A percentile compares a stretch with the other conserved stretches of the same genome.
Conservation (phyloP, 2,888 invertebrate species). For the Lasioglossum leucozonium region DNA sequence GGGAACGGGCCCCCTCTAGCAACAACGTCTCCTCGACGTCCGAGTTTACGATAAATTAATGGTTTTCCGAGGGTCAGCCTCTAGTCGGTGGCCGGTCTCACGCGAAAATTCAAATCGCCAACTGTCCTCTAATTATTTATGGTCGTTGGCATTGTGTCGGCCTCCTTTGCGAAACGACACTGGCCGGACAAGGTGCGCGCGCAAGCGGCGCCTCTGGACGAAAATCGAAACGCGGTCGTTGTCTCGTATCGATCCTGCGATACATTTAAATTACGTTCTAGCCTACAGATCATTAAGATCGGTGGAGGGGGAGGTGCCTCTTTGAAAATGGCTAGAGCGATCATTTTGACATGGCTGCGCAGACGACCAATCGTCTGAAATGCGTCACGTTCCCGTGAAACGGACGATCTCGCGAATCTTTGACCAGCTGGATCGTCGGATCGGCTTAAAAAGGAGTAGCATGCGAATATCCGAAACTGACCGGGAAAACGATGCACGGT, state of each 20-base stretch:
- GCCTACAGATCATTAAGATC: background rate
- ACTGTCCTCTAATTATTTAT: constrained; percentile 75
- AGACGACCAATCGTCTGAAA: too few relatives aligned
- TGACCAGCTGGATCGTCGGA: constrained; percentile 1
- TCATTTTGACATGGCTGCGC: too few relatives aligned
- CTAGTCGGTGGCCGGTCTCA: constrained; percentile 67
- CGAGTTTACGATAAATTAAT: constrained; percentile 83
- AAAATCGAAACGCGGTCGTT: background rate
- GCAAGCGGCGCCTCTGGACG: background rate
- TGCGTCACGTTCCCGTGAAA: background rate
- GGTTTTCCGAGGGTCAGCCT: constrained; percentile 76
- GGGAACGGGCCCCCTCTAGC: constrained; percentile 59
- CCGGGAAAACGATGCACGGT: constrained; percentile 8
- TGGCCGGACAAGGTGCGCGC: background rate
- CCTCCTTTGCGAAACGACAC: constrained; percentile 8
- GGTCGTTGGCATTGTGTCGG: constrained; percentile 62
- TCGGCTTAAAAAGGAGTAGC: background rate
- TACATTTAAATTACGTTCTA: background rate
- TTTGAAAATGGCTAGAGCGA: too few relatives aligned
- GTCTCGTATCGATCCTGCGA: background rate
- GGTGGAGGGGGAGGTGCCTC: too few relatives aligned
- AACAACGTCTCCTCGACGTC: constrained; percentile 61
- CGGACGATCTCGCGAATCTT: background rate
- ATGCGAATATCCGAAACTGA: background rate
- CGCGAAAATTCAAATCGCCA: constrained; percentile 75